phyloP scores from a whole-genome alignment of 1,140 invertebrate species.

The Plectus sambesii region DNA sequence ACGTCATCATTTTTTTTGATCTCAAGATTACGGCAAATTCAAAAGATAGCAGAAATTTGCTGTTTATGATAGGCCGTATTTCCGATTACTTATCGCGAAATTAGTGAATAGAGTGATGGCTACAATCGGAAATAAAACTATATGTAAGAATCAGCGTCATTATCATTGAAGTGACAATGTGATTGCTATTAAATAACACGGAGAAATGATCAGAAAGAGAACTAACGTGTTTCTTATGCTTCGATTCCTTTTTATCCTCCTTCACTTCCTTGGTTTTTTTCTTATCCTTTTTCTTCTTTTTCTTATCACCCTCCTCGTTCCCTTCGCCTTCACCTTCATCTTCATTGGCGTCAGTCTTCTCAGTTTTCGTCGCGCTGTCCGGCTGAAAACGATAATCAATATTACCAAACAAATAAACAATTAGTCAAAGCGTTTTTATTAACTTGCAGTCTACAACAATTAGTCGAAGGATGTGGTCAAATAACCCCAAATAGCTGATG shows the following conservation, averaged over 20 bases:
- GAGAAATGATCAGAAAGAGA: no score
- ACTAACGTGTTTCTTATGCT: slow-evolving; percentile 20
- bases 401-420: slow-evolving; percentile 14
- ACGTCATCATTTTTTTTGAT: no score
- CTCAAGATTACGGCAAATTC: no score
- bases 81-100: slow-evolving; percentile 25
- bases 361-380: slow-evolving; percentile 57
- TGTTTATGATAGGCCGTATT: slow-evolving; percentile 29
- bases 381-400: no score
- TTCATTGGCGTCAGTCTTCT: slow-evolving; percentile 13
- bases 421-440: no score
- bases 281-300: slow-evolving; percentile 16
- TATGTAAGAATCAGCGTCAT: no score
- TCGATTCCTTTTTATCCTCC: slow-evolving; percentile 16
- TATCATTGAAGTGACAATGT: no score
- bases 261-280: slow-evolving; percentile 19
- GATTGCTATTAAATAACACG: no score
- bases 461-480: no score
- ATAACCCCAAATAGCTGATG: no score
- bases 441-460: no score
- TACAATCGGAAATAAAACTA: no score
- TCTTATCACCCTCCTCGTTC: slow-evolving; percentile 24
- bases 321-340: slow-evolving; percentile 15
- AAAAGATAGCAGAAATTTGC: slow-evolving; percentile 21
- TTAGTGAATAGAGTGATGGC: slow-evolving; percentile 5